A percentile compares a stretch with the other conserved stretches of the same genome.
These are phyloP conservation scores for Nomia melanderi DNA, from an alignment of 1,140 invertebrate genomes.

Conservation along the genomic window DNA sequence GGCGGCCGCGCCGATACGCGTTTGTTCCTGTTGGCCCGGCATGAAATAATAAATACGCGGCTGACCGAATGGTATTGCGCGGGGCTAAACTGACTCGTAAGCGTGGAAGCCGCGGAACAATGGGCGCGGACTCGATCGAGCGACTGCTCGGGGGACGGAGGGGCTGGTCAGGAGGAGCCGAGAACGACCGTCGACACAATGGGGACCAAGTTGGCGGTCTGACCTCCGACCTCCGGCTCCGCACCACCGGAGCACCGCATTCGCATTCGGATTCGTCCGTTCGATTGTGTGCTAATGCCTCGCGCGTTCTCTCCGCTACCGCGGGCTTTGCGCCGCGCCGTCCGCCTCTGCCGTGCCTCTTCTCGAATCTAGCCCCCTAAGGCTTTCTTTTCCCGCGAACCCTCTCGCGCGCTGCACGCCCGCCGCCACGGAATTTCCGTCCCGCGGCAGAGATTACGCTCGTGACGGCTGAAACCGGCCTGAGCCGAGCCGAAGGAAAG, in stretches of 20 bases:
- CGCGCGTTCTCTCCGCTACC: conserved; percentile 67
- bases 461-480: too few relatives aligned
- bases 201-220: conserved; percentile 78
- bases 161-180: conserved; percentile 35
- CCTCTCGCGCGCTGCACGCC: not conserved
- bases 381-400: conserved; percentile 15
- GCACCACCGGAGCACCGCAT: conserved; percentile 71
- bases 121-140: conserved; percentile 63
- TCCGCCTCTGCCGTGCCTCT: not conserved
- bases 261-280: conserved; percentile 74
- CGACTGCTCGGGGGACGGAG: conserved; percentile 26
- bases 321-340: conserved; percentile 51
- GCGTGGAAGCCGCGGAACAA: conserved; percentile 78
- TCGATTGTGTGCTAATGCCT: conserved; percentile 81
- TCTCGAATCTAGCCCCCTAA: conserved; percentile 12
- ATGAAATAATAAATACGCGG: conserved; percentile 63
- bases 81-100: conserved; percentile 76
- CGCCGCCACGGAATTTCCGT: not conserved
- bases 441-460: not conserved
- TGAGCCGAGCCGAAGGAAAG: too few relatives aligned
- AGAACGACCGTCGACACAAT: conserved; percentile 75
- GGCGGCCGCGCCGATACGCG: conserved; percentile 27
- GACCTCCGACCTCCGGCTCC: conserved; percentile 75
- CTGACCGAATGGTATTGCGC: conserved; percentile 66
- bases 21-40: conserved; percentile 29